These are phyloP conservation scores for Dendropsophus ebraccatus DNA, from an alignment of 2,113 vertebrate genomes.

Conservation along the genomic window DNA sequence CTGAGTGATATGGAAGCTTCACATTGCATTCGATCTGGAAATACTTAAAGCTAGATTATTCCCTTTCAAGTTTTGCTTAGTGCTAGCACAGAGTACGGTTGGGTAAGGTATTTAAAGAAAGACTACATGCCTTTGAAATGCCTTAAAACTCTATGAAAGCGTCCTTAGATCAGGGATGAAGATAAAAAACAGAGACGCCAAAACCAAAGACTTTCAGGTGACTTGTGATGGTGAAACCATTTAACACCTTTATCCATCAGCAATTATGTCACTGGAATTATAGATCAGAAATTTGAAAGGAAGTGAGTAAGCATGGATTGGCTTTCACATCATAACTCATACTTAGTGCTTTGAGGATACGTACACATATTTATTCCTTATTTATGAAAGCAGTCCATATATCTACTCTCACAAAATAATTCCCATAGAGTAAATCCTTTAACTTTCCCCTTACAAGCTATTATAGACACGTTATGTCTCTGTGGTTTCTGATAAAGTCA, in stretches of 20 bases:
- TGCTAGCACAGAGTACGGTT: neutral
- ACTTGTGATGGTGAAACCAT: constrained; percentile 27
- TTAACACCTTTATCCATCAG: constrained; percentile 54
- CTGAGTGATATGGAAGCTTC: neutral
- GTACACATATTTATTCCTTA: neutral
- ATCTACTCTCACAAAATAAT: constrained; percentile 56
- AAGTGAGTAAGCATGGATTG: constrained; percentile 44
- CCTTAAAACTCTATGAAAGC: neutral
- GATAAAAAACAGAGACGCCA: constrained; percentile 18
- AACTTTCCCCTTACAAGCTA: constrained; percentile 55
- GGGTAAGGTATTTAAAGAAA: neutral
- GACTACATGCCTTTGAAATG: neutral
- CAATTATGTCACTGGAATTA: constrained; percentile 29
- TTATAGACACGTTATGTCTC: constrained; percentile 56
- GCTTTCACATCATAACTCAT: constrained; percentile 52
- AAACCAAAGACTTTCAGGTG: neutral
- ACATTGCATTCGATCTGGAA: neutral
- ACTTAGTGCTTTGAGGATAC: constrained; percentile 7
- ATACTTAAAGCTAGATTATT: neutral
- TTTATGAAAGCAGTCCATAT: constrained; percentile 47
- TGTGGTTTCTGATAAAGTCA: constrained; percentile 57
- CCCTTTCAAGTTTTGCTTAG: neutral
- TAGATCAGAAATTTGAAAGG: constrained; percentile 33
- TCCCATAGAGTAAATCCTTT: constrained; percentile 49
- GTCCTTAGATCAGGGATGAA: neutral